Evolutionary conservation across 2,797 vertebrate species (phyloP).

Genomic region (Diceros bicornis): DNA sequence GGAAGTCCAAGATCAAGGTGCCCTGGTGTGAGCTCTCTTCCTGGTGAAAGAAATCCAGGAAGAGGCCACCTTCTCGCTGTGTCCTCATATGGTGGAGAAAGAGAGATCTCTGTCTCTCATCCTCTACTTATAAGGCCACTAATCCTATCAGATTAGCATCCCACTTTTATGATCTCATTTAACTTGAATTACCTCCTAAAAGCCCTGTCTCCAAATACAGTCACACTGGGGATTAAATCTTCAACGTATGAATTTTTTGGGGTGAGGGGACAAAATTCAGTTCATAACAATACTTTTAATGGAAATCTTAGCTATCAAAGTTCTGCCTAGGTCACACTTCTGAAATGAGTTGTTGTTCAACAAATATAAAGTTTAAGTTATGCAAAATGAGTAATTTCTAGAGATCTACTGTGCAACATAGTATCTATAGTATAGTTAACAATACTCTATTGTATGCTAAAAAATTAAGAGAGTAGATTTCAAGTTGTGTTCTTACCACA

Average conservation of each 20-base stretch:
- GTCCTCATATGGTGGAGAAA: neutral
- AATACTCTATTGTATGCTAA: neutral
- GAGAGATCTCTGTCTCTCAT: neutral
- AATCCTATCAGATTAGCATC: neutral
- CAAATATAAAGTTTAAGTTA: neutral
- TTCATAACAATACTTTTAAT: neutral
- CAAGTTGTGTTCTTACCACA: neutral
- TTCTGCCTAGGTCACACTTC: neutral
- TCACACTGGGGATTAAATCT: neutral
- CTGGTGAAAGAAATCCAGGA: neutral
- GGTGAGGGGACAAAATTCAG: neutral
- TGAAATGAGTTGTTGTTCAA: neutral
- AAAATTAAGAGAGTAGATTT: neutral
- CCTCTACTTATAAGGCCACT: neutral
- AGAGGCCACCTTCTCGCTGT: neutral
- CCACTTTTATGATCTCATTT: neutral
- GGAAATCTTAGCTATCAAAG: neutral
- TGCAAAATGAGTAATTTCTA: neutral
- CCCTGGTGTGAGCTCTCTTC: neutral
- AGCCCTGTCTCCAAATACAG: neutral
- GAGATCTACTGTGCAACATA: neutral
- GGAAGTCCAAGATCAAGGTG: neutral
- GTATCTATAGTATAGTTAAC: neutral
- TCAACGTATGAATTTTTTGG: neutral
- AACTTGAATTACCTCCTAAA: constrained; percentile 19